Base-by-base conservation (phyloP, 2,113 vertebrate species). In the Camelus bactrianus region DNA sequence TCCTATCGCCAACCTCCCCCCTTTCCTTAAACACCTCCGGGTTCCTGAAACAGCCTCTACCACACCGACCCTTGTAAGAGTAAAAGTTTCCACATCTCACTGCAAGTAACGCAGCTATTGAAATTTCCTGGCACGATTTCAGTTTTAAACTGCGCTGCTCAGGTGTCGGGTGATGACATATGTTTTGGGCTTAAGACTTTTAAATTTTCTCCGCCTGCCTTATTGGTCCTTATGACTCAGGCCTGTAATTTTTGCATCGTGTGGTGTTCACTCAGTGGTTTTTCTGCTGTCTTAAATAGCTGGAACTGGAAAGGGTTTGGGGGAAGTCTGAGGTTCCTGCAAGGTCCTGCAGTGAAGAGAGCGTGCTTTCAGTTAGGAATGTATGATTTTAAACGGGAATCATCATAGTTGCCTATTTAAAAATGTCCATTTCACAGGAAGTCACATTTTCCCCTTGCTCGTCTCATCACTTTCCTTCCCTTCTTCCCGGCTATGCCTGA, bases 101-200 rank as follows among this genome's bases (percentile, higher is more conserved):
- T 14, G 64, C 35, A 88, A 28, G 58, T 3, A 14, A 46, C 0
- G 0, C 15, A 54, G 16, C 35, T 38, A 6, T 17, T 92, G 88
- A 89, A 12, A 91, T 84, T 60, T 81, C 64, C 5, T 46, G n/a
- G n/a, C 64, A 65, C 6, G 46, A 19, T 88, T 95, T 92, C 58
- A 30, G 22, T 64, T 77, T 69, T 26, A 76, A 85, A 28, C 26
- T 26, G 20, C 50, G 96, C 24, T 97, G 80, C 19, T 60, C 67
- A 32, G 24, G 22, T 91, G 50, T 75, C 24, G 56, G 89, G 16
- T 20, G 48, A 52, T 56, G 81, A 81, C 56, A 0, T 86, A 52
- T 91, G 86, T 89, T 89, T 80, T 67, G 65, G 85, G n/a, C 91
- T 94, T 87, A 16, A 70, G 60, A 72, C 32, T 86, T 72, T 91